These are phyloP conservation scores for Dipodomys spectabilis DNA, from an alignment of 2,113 vertebrate genomes.

Conservation along the genomic window DNA sequence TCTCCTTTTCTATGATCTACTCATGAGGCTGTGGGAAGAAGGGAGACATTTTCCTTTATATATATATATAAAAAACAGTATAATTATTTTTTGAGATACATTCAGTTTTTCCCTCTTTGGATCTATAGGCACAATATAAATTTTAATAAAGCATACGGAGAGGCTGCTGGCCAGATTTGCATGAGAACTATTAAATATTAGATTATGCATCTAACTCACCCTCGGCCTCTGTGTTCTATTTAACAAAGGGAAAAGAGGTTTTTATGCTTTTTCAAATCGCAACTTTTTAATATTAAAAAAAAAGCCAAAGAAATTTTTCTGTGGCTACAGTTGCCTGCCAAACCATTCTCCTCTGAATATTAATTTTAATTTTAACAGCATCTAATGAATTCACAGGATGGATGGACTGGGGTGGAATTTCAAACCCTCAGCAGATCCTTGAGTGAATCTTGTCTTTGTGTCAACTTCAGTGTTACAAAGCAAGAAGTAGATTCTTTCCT, in stretches of 20 bases:
- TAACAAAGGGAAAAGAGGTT: constrained; percentile 54
- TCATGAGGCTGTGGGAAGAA: constrained; percentile 31
- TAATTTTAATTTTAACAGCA: constrained; percentile 22
- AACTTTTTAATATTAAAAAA: constrained; percentile 35
- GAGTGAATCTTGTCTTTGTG: constrained; percentile 43
- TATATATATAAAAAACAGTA: constrained; percentile 20
- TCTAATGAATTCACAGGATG: not conserved
- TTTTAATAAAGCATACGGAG: constrained; percentile 62
- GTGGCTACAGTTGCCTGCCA: not conserved
- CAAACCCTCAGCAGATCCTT: not conserved
- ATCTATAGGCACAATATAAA: constrained; percentile 62
- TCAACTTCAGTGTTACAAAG: not conserved
- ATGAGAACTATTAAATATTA: constrained; percentile 71
- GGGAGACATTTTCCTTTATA: constrained; percentile 55
- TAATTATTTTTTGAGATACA: constrained; percentile 70
- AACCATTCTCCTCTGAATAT: not conserved
- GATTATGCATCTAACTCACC: constrained; percentile 58
- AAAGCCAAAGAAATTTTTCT: not conserved
- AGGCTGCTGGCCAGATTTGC: constrained; percentile 52
- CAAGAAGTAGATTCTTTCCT: constrained; percentile 25
- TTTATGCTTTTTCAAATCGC: constrained; percentile 54
- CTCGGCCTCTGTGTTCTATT: constrained; percentile 57
- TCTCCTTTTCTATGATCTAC: not conserved
- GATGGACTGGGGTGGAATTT: not conserved
- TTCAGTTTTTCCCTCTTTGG: not conserved